Conservation (phyloP, 1,140 invertebrate genomes). For the Ridgeia piscesae region DNA sequence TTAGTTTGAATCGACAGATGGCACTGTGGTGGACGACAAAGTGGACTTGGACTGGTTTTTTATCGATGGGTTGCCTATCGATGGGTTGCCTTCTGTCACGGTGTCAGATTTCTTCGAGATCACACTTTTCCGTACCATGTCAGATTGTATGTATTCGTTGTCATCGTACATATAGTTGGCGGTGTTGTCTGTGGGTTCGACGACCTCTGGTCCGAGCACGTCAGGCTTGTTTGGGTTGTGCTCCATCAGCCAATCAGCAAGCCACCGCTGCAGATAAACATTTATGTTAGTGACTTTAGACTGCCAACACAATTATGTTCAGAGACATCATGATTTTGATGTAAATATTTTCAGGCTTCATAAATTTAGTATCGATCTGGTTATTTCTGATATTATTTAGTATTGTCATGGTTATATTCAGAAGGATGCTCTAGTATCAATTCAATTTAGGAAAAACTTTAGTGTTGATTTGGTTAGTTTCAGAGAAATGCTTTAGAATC, state of each 20-base stretch:
- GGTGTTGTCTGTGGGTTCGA: constrained; percentile 2
- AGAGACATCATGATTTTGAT: no score
- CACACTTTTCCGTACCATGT: background rate
- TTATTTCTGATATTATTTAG: no score
- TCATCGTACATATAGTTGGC: background rate
- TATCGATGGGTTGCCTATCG: background rate
- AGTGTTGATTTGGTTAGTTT: no score
- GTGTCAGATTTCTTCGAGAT: background rate
- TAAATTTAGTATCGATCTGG: no score
- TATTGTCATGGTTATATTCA: no score
- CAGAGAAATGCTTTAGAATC: no score
- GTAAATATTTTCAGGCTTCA: no score
- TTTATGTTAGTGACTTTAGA: background rate
- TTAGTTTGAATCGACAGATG: background rate
- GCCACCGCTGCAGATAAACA: constrained; percentile 62
- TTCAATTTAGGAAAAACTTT: constrained; percentile 10
- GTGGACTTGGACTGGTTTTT: no score
- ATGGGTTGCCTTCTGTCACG: background rate
- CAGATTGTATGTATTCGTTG: background rate
- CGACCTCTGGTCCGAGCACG: constrained; percentile 31
- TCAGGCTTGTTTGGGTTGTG: constrained; percentile 75
- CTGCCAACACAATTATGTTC: background rate
- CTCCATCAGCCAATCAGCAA: constrained; percentile 74
- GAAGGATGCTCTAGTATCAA: no score
- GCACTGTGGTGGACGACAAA: background rate